Evolutionary conservation across 2,113 vertebrate genomes (phyloP).

Genomic region (Machaerirhynchus nigripectus): DNA sequence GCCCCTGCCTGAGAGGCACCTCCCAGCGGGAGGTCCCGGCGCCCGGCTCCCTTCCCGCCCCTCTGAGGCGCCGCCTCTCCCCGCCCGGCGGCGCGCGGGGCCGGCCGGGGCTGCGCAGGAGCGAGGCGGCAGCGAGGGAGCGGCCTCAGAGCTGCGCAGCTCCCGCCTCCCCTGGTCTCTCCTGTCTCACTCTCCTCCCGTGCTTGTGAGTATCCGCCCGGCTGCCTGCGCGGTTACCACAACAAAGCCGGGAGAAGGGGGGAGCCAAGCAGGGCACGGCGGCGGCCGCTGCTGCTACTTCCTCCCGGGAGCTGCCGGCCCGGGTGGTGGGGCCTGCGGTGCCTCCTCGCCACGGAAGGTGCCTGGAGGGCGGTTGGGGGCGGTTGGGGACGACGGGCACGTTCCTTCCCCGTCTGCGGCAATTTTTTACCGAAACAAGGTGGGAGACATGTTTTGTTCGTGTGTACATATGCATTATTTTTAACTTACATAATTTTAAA

Average conservation of each 20-base stretch:
- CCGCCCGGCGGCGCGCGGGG: neutral
- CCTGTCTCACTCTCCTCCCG: neutral
- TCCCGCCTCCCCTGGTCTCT: too few species aligned
- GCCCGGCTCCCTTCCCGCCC: neutral
- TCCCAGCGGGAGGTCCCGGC: neutral
- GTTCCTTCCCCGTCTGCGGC: neutral
- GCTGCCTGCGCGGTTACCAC: neutral
- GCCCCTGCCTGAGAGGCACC: neutral
- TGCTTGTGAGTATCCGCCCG: neutral
- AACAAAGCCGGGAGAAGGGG: neutral
- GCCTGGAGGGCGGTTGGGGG: neutral
- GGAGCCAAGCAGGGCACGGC: too few species aligned
- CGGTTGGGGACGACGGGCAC: neutral
- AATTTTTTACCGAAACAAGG: neutral
- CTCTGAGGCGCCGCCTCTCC: neutral
- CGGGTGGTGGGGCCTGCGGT: neutral
- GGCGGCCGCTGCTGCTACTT: neutral
- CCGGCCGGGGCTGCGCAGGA: neutral
- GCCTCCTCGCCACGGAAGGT: neutral
- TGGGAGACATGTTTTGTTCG: neutral
- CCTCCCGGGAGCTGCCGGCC: neutral
- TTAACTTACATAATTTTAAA: neutral
- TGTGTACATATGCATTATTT: neutral
- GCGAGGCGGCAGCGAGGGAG: neutral
- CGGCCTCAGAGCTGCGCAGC: rapidly evolving